These are phyloP conservation scores for Eulimnadia texana DNA, from an alignment of 1,140 invertebrate genomes.

Conservation along the genomic window DNA sequence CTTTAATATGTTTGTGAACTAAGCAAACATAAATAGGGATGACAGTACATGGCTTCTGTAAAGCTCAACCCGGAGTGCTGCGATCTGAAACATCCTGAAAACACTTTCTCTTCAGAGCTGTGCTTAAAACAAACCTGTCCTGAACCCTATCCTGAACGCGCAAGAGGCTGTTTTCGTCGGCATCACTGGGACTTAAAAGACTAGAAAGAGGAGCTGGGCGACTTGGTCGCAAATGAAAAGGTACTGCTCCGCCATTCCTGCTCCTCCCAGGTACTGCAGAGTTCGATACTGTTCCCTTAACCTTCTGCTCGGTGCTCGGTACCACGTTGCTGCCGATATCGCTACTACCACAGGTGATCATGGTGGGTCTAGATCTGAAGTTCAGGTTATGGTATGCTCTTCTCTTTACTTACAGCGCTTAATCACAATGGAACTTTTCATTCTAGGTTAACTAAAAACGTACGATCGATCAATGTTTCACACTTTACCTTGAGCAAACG, in stretches of 20 bases:
- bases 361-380: neutral
- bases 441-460: no score
- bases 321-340: neutral
- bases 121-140: no score
- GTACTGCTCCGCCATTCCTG: neutral
- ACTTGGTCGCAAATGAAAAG: neutral
- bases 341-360: neutral
- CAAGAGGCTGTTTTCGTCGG: neutral
- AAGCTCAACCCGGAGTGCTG: no score
- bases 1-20: no score
- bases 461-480: no score
- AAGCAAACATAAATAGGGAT: no score
- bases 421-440: no score
- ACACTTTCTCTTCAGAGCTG: no score
- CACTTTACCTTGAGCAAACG: constrained; percentile 56
- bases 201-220: neutral
- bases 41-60: no score
- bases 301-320: neutral
- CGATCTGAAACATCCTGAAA: no score
- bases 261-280: neutral
- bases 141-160: constrained; percentile 6
- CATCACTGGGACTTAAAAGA: neutral
- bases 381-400: no score
- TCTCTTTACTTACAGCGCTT: no score
- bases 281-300: neutral